Conservation (phyloP, 1,140 invertebrate genomes). For the Uloborus diversus region DNA sequence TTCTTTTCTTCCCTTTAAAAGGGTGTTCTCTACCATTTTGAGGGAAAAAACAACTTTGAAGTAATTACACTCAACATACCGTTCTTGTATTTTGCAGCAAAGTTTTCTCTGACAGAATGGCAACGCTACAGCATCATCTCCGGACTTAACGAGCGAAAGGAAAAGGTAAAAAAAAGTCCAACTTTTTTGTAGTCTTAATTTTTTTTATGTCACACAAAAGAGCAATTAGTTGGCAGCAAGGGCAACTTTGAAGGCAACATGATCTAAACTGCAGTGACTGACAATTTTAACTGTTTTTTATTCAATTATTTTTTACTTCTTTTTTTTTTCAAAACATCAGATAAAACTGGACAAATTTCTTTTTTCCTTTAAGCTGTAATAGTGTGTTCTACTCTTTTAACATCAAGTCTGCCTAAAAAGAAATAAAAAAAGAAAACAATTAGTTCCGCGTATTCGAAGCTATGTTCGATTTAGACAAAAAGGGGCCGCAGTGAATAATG, state of each 20-base stretch:
- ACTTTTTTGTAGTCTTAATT: constrained; percentile 19
- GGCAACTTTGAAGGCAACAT: constrained; percentile 21
- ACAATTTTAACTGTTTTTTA: constrained; percentile 21
- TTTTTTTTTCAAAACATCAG: constrained; percentile 8
- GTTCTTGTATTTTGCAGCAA: constrained; percentile 19
- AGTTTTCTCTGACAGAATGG: background rate
- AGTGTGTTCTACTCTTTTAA: constrained; percentile 23
- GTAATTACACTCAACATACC: constrained; percentile 34
- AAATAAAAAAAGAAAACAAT: constrained; percentile 44
- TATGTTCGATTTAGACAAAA: no score
- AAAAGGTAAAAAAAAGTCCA: constrained; percentile 11
- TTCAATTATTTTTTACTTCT: constrained; percentile 17
- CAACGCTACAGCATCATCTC: constrained; percentile 30
- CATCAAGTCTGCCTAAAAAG: constrained; percentile 22
- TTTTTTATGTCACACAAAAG: constrained; percentile 45
- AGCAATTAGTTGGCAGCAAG: constrained; percentile 39
- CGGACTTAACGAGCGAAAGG: constrained; percentile 31
- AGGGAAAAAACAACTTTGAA: constrained; percentile 19
- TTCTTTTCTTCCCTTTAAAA: background rate
- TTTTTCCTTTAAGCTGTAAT: background rate
- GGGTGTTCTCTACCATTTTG: background rate
- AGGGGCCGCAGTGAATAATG: background rate
- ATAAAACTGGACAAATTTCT: background rate
- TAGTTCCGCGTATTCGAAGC: background rate
- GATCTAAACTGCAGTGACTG: constrained; percentile 28